Evolutionary conservation across 2,888 invertebrate genomes (phyloP).

Genomic region (Holacanthella duospinosa): DNA sequence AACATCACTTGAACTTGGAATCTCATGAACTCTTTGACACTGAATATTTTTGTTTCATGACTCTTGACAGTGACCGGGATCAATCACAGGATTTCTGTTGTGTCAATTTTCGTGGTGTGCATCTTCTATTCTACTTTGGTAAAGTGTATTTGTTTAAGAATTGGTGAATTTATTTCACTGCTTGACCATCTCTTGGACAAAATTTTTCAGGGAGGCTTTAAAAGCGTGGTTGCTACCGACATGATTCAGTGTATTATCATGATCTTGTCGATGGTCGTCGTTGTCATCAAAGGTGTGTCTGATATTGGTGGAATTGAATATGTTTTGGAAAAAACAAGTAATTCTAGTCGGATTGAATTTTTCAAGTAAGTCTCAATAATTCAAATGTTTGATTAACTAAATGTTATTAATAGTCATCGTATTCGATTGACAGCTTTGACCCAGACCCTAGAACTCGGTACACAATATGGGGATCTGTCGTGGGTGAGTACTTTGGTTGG

Average conservation of each 20-base stretch:
- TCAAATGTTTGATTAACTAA: not conserved
- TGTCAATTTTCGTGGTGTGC: conserved; percentile 72
- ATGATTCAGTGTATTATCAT: conserved; percentile 63
- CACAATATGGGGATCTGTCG: conserved; percentile 16
- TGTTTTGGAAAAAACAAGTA: conserved; percentile 52
- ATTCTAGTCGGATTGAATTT: conserved; percentile 57
- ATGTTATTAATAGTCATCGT: not conserved
- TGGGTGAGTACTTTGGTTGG: conserved; percentile 15
- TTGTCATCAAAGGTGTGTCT: conserved; percentile 55
- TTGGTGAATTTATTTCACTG: not conserved
- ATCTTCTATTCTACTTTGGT: conserved; percentile 85
- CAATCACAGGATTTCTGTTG: conserved; percentile 64
- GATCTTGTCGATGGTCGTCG: conserved; percentile 58
- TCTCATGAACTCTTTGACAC: too few relatives aligned
- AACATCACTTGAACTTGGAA: too few relatives aligned
- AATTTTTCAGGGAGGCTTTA: conserved; percentile 40
- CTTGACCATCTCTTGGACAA: not conserved
- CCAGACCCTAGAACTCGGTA: conserved; percentile 14
- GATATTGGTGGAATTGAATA: conserved; percentile 54
- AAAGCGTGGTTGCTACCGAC: conserved; percentile 47
- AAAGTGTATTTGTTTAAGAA: conserved; percentile 38
- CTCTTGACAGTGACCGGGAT: conserved; percentile 62
- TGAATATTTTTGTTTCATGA: too few relatives aligned
- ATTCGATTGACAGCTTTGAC: conserved; percentile 17
- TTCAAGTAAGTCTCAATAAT: conserved; percentile 49